Percentiles rank a stretch among this genome's conserved stretches.
These are phyloP conservation scores for Spheniscus mendiculus DNA, from an alignment of 2,113 vertebrate genomes.

Conservation along the genomic window DNA sequence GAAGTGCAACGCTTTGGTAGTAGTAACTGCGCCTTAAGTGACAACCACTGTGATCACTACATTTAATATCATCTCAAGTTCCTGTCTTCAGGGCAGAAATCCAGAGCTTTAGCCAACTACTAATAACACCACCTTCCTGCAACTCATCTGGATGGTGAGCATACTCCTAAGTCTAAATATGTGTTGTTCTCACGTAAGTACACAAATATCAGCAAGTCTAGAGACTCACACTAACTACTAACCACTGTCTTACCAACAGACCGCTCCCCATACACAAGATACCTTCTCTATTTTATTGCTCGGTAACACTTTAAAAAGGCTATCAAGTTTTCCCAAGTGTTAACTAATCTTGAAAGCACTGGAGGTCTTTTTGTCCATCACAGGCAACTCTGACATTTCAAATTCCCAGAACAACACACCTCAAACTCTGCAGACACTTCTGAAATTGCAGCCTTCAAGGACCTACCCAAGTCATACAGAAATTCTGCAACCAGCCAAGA, in stretches of 20 bases:
- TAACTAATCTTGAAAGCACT: neutral
- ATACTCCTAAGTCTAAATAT: neutral
- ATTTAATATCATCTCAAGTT: neutral
- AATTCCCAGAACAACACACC: neutral
- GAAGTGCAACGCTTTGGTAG: neutral
- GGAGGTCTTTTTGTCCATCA: neutral
- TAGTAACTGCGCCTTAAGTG: neutral
- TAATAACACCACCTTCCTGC: neutral
- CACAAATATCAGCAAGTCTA: neutral
- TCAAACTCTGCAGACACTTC: neutral
- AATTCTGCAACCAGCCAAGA: neutral
- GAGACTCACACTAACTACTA: neutral
- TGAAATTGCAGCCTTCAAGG: neutral
- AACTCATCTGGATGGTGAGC: neutral
- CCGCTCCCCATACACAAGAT: fast-evolving
- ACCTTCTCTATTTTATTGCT: neutral
- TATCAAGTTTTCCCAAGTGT: neutral
- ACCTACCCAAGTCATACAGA: neutral
- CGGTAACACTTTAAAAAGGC: neutral
- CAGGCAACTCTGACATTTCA: neutral
- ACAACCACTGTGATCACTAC: neutral
- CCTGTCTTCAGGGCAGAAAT: neutral
- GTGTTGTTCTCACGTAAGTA: neutral
- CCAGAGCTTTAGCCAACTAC: neutral
- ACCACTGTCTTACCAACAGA: neutral